These are phyloP conservation scores for Psix sp. DNA, from an alignment of 1,140 invertebrate genomes.

Conservation along the genomic window DNA sequence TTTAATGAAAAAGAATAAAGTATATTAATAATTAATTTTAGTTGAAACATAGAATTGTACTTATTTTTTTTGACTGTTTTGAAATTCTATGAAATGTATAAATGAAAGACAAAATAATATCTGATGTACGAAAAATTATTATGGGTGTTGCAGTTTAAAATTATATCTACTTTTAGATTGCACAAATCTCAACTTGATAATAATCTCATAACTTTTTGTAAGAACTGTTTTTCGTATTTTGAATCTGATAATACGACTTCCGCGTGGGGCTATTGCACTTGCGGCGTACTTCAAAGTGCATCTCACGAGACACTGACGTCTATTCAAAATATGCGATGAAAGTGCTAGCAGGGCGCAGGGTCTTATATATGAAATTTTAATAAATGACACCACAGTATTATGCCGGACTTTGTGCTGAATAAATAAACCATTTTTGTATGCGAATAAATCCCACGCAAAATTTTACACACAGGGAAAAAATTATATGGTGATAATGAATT, in stretches of 20 bases:
- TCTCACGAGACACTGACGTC: conserved; percentile 7
- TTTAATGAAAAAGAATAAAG: no score
- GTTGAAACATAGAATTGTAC: no score
- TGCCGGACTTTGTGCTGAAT: neutral
- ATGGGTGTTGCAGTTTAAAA: no score
- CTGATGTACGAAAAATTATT: no score
- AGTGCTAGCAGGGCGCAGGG: neutral
- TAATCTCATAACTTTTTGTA: neutral
- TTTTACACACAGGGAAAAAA: conserved; percentile 19
- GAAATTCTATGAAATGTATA: no score
- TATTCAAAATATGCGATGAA: conserved; percentile 6
- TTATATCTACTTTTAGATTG: no score
- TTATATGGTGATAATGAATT: conserved; percentile 32
- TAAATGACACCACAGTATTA: conserved; percentile 8
- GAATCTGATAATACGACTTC: conserved; percentile 23
- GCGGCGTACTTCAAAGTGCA: conserved; percentile 26
- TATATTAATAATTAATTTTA: no score
- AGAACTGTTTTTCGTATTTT: conserved; percentile 3
- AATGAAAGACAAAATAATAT: no score
- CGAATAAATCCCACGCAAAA: conserved; percentile 8
- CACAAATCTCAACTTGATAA: no score
- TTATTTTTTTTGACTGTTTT: no score
- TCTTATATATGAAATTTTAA: conserved; percentile 37
- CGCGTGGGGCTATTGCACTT: conserved; percentile 16
- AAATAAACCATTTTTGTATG: conserved; percentile 7